Base-by-base conservation (phyloP, 2,797 vertebrate genomes). In the Cossypha niveicapilla region DNA sequence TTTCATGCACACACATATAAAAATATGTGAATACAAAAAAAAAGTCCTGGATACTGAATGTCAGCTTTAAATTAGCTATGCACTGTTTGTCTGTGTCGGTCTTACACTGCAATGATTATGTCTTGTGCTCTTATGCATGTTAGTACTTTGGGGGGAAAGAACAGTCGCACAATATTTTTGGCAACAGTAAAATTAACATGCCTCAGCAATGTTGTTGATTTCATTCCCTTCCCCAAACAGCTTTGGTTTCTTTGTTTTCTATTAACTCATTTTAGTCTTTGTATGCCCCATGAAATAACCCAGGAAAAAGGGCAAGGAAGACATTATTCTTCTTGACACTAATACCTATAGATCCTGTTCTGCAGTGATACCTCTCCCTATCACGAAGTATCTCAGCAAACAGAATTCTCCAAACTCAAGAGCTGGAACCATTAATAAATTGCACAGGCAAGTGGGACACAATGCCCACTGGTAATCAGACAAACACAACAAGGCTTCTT, bases 251-350 rank as follows among this genome's bases (percentile, higher is more conserved):
- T 97, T 97, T 97, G 95, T 97, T 97, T 97, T 94, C 96, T 96
- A 94, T 96, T 92, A 96, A 95, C 95, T 96, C 89, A 79, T 93
- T 94, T 83, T 90, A 75, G 57, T 93, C 94, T 96, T 95, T 96
- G 96, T 94, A 94, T 89, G 96, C 96, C 92, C 95, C 90, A 92
- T 86, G 94, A 76, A 97, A 93, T 95, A 97, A 97, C 82, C 91
- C 89, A 83, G 94, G 86, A 96, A 95, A 98, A 97, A 97, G 97
- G 97, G 95, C 96, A 96, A 96, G 95, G 61, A 84, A 96, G 95
- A 93, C 95, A 97, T 97, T 98, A 45, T 84, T 97, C 96, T 97
- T 97, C 94, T 94, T 97, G 97, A 98, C 97, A 97, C 92, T 95
- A 95, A 97, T 94, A 96, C 95, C 97, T 96, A 96, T 11, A 91